Percentiles rank a stretch among this genome's conserved stretches.
These are phyloP conservation scores for zebrafish (Danio rerio) DNA, from an alignment of 2,113 vertebrate genomes.

Conservation along the genomic window DNA sequence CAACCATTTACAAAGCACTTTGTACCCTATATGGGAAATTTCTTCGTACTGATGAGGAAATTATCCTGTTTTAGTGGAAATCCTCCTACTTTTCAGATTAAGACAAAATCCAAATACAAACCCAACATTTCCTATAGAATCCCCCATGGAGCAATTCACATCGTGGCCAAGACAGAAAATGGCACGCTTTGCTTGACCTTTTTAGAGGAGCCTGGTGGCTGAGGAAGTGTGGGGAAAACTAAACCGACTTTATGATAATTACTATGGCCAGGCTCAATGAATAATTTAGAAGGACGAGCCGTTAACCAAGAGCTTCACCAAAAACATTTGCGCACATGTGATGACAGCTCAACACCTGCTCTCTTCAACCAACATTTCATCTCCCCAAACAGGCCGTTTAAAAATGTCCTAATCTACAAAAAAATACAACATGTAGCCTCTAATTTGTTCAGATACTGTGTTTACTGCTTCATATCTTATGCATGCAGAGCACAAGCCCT, in stretches of 20 bases:
- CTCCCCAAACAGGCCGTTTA: not conserved
- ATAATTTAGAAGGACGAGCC: constrained; percentile 54
- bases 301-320: constrained; percentile 41
- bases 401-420: not conserved
- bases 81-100: not conserved
- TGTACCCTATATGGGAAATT: not conserved
- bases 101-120: not conserved
- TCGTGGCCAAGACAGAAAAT: constrained; percentile 11
- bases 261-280: constrained; percentile 49
- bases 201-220: constrained; percentile 11
- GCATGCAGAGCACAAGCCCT: constrained; percentile 15
- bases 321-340: constrained; percentile 40
- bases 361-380: constrained; percentile 17
- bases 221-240: constrained; percentile 36
- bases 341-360: constrained; percentile 33
- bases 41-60: not conserved
- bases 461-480: constrained; percentile 21
- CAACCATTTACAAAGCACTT: too few species aligned
- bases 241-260: constrained; percentile 53
- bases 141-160: not conserved
- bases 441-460: not conserved
- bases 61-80: not conserved
- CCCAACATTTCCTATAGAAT: not conserved
- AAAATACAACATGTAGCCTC: not conserved
- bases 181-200: constrained; percentile 19